Conservation (phyloP, 2,113 vertebrate species). For the Falcunculus frontatus region DNA sequence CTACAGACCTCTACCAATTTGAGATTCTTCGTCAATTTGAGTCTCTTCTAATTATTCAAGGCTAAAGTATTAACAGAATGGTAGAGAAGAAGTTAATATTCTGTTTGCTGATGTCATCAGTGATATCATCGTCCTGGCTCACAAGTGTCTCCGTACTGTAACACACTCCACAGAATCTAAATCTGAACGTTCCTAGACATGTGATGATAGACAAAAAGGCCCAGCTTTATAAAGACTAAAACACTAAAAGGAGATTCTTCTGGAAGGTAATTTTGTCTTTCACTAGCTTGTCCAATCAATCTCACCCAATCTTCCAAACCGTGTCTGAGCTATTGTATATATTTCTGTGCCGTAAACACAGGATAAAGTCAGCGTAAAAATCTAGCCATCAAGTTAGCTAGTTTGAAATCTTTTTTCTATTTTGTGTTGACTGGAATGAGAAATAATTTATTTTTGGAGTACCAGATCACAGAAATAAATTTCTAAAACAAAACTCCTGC, state of each 20-base stretch:
- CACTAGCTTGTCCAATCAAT: background rate
- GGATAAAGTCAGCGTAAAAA: background rate
- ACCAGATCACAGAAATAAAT: slow-evolving; percentile 26
- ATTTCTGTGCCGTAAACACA: background rate
- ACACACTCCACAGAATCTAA: rapidly evolving
- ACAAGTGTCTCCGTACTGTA: background rate
- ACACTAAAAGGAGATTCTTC: background rate
- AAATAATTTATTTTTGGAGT: background rate
- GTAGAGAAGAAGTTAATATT: background rate
- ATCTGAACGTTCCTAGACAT: background rate
- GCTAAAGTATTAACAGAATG: background rate
- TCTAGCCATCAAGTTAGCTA: background rate
- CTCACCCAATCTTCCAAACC: background rate
- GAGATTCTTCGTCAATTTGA: background rate
- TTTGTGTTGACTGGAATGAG: background rate
- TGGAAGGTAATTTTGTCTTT: background rate
- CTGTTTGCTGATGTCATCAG: background rate
- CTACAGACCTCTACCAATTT: background rate
- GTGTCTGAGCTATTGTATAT: background rate
- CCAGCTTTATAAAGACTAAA: background rate
- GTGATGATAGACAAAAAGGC: background rate
- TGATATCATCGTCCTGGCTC: background rate
- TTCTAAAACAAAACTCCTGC: slow-evolving; percentile 40
- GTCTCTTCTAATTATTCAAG: background rate
- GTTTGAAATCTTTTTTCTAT: background rate